Conservation (phyloP, 2,797 vertebrate species). For the Luscinia megarhynchos region DNA sequence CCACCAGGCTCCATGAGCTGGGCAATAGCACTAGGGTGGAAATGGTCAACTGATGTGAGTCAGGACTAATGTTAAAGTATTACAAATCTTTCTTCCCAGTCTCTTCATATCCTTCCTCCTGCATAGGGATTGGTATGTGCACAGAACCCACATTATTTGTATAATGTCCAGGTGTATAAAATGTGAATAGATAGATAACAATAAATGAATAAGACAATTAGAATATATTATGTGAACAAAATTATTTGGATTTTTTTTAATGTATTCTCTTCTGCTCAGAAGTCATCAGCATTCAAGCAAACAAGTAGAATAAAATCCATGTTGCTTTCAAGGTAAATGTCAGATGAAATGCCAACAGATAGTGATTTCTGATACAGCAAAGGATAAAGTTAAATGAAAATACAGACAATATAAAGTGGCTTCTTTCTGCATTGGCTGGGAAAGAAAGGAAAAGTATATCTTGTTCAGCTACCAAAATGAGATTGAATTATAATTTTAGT, state of each 20-base stretch:
- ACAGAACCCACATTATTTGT: neutral
- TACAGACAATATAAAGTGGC: neutral
- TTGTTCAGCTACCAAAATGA: neutral
- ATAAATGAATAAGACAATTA: neutral
- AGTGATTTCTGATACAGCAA: neutral
- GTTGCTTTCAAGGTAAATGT: slow-evolving; percentile 1
- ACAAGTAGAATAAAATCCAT: neutral
- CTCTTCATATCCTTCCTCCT: neutral
- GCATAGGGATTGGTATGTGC: neutral
- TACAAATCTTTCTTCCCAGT: neutral
- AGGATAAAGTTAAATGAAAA: neutral
- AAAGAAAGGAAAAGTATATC: neutral
- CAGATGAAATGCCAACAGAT: neutral
- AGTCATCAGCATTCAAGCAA: neutral
- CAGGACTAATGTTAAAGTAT: neutral
- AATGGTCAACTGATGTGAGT: neutral
- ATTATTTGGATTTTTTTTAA: neutral
- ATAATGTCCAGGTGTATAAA: neutral
- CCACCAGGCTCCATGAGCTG: rapidly evolving
- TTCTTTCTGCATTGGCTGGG: neutral
- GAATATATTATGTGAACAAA: neutral
- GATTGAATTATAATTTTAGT: neutral
- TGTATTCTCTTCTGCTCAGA: rapidly evolving
- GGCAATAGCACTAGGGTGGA: rapidly evolving
- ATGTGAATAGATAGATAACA: neutral